Percentiles rank a stretch among this genome's conserved stretches.
These are phyloP conservation scores for Actinia equina DNA, from an alignment of 64 coral and sea anemone genomes.

Conservation along the genomic window DNA sequence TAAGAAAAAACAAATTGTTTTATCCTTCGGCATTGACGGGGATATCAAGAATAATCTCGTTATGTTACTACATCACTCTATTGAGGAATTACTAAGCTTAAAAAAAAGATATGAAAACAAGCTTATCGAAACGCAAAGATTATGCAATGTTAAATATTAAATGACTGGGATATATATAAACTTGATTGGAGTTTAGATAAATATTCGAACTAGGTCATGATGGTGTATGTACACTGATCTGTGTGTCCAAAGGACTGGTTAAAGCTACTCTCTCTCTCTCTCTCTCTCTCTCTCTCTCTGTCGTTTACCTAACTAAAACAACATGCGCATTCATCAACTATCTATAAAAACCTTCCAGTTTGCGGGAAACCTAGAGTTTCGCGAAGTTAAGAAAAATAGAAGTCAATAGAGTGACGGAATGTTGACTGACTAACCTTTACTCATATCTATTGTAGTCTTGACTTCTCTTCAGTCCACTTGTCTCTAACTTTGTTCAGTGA, in stretches of 20 bases:
- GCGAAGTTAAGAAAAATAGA: background rate
- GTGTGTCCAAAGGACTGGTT: background rate
- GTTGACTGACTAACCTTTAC: background rate
- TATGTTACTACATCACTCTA: background rate
- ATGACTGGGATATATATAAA: background rate
- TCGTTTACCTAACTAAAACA: background rate
- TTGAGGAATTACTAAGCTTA: background rate
- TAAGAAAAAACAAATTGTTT: background rate
- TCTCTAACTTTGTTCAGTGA: slow-evolving; percentile 17
- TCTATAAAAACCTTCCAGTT: background rate
- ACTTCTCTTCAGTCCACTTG: background rate
- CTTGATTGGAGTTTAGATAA: background rate
- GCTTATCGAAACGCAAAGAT: background rate
- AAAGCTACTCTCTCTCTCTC: background rate
- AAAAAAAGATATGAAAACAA: background rate
- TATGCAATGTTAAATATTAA: background rate
- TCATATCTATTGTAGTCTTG: background rate
- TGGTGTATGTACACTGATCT: background rate
- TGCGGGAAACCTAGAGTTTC: background rate
- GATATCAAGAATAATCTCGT: background rate
- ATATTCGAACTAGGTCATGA: background rate
- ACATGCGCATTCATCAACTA: background rate
- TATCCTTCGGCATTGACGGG: background rate
- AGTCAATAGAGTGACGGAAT: background rate
- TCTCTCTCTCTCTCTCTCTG: background rate